Base-by-base conservation (phyloP, 64 coral and sea anemone species). In the Stichodactyla helianthus region DNA sequence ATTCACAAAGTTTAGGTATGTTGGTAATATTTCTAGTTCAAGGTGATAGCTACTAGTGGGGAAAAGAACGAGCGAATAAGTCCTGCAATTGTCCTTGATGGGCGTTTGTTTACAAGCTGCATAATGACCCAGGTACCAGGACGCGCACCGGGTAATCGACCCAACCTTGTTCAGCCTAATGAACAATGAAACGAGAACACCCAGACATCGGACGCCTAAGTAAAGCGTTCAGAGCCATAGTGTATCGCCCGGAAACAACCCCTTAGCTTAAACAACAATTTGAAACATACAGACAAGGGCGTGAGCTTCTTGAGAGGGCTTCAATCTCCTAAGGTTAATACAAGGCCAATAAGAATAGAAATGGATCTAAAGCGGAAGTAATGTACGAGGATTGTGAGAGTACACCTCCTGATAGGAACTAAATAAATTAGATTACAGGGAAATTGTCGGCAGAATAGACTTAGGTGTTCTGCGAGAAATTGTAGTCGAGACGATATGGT, bases 251-350 rank as follows among this genome's bases (percentile, higher is more conserved):
- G 78, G 78, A 81, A 81, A 28, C 15, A 81, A 51, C 50, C 51
- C 52, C 78, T 81, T 81, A 81, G 53, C 78, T 54, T 81, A 54
- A 81, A 81, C 78, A 81, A 81, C 78, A 81, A 74, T 74, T 74
- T 74, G 68, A 74, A 74, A n/a, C 68, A 23, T 11, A 31, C 25
- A 74, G 68, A 74, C 25, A 28, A 35, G 68, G 68, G 68, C 68
- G 68, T 74, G 68, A 74, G 68, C 20, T 11, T 74, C 68, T 74
- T 74, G 26, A 74, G 68, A 74, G 10, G 10, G 68, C 26, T 74
- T 6, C 68, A 74, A 74, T 74, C 25, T 31, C 25, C 10, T 35
- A 74, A 74, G 68, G 68, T 74, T 31, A 74, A 74, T 74, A 74
- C 68, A 28, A 19, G 68, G 68, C 68, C 68, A 35, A 74, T 27